Conservation (phyloP, 1,140 invertebrate species). For the Pachypeltis micranthus region DNA sequence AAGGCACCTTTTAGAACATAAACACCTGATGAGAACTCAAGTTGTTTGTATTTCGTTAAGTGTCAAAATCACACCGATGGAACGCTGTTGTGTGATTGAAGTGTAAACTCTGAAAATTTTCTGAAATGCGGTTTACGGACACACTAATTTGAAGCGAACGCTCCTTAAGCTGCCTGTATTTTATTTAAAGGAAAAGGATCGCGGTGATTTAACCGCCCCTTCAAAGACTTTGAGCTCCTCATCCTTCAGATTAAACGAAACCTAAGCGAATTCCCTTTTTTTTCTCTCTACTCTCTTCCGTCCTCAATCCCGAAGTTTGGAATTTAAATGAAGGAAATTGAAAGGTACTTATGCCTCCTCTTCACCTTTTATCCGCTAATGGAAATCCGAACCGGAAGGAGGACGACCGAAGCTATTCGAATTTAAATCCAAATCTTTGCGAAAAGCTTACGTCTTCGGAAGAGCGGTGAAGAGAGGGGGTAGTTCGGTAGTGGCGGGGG, state of each 20-base stretch:
- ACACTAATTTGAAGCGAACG: too few species aligned
- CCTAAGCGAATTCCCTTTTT: background rate
- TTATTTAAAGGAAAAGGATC: too few species aligned
- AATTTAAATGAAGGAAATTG: background rate
- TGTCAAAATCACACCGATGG: background rate
- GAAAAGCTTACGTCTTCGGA: background rate
- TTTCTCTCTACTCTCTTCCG: too few species aligned
- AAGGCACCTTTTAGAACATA: too few species aligned
- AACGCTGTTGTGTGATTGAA: background rate
- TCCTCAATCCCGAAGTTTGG: too few species aligned
- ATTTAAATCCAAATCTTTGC: background rate
- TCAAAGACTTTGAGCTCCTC: background rate
- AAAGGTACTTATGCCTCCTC: background rate
- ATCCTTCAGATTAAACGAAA: background rate
- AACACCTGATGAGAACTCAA: too few species aligned
- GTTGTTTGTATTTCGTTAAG: background rate
- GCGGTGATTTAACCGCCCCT: background rate
- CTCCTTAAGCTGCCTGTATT: too few species aligned
- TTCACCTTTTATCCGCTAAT: background rate
- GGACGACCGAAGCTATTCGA: background rate
- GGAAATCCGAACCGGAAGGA: background rate
- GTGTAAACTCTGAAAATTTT: background rate
- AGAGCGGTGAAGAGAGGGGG: background rate
- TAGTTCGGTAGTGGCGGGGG: too few species aligned
- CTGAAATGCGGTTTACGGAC: background rate